Evolutionary conservation across 1,140 invertebrate species (phyloP).

Genomic region (Micrasema longulum): DNA sequence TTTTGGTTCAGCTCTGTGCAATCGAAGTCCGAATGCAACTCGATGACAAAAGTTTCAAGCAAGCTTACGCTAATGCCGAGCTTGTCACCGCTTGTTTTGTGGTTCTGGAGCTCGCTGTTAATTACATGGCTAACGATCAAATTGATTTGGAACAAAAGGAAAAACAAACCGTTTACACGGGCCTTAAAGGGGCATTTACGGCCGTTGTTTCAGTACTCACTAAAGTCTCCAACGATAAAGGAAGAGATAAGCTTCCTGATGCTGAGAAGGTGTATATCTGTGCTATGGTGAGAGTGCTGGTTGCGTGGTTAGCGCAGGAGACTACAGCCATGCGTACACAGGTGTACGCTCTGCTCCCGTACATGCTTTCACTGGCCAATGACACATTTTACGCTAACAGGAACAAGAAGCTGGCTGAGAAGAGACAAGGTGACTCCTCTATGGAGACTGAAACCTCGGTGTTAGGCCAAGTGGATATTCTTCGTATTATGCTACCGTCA

Average conservation of each 20-base stretch:
- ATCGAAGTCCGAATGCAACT: slow-evolving; percentile 94
- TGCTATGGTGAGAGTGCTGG: slow-evolving; percentile 85
- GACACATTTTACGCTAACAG: slow-evolving; percentile 83
- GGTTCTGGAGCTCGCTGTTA: slow-evolving; percentile 84
- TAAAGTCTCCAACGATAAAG: slow-evolving; percentile 80
- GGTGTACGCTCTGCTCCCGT: slow-evolving; percentile 83
- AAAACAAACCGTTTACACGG: slow-evolving; percentile 89
- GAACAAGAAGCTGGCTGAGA: slow-evolving; percentile 73
- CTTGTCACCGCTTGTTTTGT: slow-evolving; percentile 86
- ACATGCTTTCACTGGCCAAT: slow-evolving; percentile 82
- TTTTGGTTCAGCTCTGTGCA: slow-evolving; percentile 87
- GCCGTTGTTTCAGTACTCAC: slow-evolving; percentile 82
- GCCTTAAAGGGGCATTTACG: slow-evolving; percentile 90
- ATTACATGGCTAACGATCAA: slow-evolving; percentile 84
- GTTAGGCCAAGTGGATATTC: slow-evolving; percentile 78
- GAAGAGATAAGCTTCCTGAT: slow-evolving; percentile 71
- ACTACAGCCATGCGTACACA: slow-evolving; percentile 88
- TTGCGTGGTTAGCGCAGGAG: slow-evolving; percentile 92
- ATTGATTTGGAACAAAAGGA: slow-evolving; percentile 89
- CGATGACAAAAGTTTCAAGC: slow-evolving; percentile 85
- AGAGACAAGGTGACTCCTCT: slow-evolving; percentile 68
- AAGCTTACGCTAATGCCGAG: slow-evolving; percentile 80
- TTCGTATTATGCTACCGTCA: slow-evolving; percentile 86
- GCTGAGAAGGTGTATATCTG: slow-evolving; percentile 82
- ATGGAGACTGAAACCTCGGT: slow-evolving; percentile 66